Evolutionary conservation across 2,113 vertebrate species (phyloP).

Genomic region (Prunella himalayana): DNA sequence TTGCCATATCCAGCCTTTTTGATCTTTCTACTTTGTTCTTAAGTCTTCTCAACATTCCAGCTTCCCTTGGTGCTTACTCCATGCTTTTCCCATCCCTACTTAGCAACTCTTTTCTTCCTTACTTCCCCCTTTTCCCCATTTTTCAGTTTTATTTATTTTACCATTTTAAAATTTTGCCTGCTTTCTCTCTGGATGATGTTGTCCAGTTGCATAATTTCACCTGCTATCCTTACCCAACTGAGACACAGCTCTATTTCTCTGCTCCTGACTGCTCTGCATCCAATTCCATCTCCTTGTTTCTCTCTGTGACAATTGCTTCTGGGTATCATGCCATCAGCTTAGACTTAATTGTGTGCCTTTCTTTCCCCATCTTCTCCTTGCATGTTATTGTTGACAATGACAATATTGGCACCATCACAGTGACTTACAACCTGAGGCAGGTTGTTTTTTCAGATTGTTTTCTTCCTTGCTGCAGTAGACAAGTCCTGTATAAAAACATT

Average conservation of each 20-base stretch:
- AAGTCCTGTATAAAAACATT: background rate
- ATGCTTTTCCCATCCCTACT: background rate
- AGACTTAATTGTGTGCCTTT: constrained; percentile 44
- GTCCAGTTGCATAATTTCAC: background rate
- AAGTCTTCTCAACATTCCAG: background rate
- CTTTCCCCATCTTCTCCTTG: constrained; percentile 29
- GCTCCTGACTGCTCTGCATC: constrained; percentile 20
- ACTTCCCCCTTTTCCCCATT: background rate
- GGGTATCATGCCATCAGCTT: constrained; percentile 49
- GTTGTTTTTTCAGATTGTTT: constrained; percentile 13
- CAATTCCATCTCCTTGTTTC: constrained; percentile 15
- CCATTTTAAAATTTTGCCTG: background rate
- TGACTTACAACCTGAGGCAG: constrained; percentile 33
- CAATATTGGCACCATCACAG: constrained; percentile 30
- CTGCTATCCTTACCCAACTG: background rate
- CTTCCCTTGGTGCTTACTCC: background rate
- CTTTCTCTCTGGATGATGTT: background rate
- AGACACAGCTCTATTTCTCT: background rate
- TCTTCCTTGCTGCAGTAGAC: background rate
- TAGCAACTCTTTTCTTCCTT: background rate
- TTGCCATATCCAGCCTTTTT: background rate
- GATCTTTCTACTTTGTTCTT: background rate
- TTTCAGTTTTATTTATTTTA: background rate
- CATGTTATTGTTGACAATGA: constrained; percentile 6
- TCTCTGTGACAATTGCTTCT: constrained; percentile 54